Evolutionary conservation across 2,888 invertebrate species (phyloP).

Genomic region (Ophion slaviceki): DNA sequence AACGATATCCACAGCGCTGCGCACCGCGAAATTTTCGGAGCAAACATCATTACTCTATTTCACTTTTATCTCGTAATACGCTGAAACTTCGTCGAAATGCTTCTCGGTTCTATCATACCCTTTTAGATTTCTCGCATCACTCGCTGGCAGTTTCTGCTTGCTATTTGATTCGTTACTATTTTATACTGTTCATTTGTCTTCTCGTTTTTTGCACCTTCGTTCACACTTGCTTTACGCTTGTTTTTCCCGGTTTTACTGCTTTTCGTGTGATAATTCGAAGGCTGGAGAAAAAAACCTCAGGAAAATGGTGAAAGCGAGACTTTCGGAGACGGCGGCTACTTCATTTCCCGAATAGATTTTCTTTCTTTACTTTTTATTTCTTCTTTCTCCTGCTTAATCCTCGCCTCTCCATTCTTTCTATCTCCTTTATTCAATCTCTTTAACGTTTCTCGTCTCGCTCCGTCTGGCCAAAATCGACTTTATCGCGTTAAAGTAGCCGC

Average conservation of each 20-base stretch:
- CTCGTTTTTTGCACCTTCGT: conserved; percentile 1
- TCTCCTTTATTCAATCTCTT: not conserved
- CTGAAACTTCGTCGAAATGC: conserved; percentile 20
- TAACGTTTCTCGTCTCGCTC: not conserved
- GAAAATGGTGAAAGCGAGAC: conserved; percentile 20
- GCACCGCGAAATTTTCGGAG: conserved; percentile 38
- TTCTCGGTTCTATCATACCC: conserved; percentile 15
- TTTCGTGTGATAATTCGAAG: conserved; percentile 12
- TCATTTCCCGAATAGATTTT: conserved; percentile 57
- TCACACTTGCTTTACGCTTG: not conserved
- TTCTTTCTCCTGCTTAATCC: not conserved
- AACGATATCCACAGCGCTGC: conserved; percentile 26
- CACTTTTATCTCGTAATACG: conserved; percentile 42
- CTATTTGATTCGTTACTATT: conserved; percentile 28
- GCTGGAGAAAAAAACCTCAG: not conserved
- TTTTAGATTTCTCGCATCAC: conserved; percentile 27
- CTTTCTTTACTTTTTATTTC: conserved; percentile 22
- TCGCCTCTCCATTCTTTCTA: not conserved
- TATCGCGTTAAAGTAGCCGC: conserved; percentile 45
- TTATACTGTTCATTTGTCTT: conserved; percentile 32
- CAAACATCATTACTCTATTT: conserved; percentile 58
- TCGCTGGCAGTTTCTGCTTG: not conserved
- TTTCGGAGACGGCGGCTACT: conserved; percentile 33
- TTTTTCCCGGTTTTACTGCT: not conserved
- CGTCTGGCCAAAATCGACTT: conserved; percentile 47